Evolutionary conservation across 1,140 invertebrate species (phyloP).

Genomic region (Eciton burchellii): DNA sequence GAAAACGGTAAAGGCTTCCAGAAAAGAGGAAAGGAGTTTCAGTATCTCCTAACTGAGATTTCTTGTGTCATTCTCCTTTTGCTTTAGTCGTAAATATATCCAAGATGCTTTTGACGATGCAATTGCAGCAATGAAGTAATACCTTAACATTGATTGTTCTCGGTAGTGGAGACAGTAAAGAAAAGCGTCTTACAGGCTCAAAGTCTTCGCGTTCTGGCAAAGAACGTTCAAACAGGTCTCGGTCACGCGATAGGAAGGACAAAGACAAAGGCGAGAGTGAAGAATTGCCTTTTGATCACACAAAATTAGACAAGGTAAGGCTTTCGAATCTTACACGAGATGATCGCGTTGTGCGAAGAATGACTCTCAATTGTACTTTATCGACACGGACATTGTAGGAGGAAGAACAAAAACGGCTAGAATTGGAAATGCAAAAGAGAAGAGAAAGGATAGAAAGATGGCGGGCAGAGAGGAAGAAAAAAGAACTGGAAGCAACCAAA

Average conservation of each 20-base stretch:
- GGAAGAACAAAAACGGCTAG: conserved; percentile 95
- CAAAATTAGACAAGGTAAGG: conserved; percentile 90
- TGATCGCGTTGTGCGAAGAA: no score
- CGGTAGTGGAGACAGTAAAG: conserved; percentile 85
- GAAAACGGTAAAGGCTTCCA: conserved; percentile 73
- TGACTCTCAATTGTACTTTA: conserved; percentile 22
- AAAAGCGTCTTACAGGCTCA: conserved; percentile 84
- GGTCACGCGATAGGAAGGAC: conserved; percentile 81
- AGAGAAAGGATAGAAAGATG: conserved; percentile 89
- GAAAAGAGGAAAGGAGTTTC: background rate
- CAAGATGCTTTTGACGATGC: background rate
- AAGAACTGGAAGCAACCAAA: conserved; percentile 92
- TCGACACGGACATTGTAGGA: conserved; percentile 86
- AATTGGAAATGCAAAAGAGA: conserved; percentile 98
- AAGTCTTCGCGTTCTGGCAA: conserved; percentile 84
- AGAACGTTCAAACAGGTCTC: conserved; percentile 83
- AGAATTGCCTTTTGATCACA: conserved; percentile 89
- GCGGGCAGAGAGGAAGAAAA: conserved; percentile 90
- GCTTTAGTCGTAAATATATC: conserved; percentile 21
- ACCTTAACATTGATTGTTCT: conserved; percentile 75
- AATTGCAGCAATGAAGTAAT: conserved; percentile 54
- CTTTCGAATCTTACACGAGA: background rate
- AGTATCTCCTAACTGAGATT: conserved; percentile 23
- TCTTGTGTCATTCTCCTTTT: background rate
- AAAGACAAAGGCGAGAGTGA: conserved; percentile 87